A percentile compares a stretch with the other conserved stretches of the same genome.
Evolutionary conservation across 2,888 invertebrate species (phyloP).

Genomic region (Macrosiphum euphorbiae): DNA sequence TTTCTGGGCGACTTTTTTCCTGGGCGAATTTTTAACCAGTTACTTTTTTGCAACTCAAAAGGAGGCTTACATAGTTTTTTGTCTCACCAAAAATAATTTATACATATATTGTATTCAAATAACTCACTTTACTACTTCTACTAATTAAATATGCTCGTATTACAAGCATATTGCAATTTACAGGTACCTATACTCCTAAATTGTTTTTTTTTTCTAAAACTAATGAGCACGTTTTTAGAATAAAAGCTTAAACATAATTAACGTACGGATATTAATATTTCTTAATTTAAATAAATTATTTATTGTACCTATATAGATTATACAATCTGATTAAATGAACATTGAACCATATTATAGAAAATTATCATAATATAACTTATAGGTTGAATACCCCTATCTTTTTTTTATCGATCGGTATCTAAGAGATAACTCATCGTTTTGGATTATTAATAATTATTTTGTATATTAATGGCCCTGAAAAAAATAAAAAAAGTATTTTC

Average conservation of each 20-base stretch:
- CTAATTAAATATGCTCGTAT: not conserved
- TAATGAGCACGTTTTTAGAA: not conserved
- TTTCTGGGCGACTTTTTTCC: too few relatives aligned
- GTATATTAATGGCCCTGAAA: not conserved
- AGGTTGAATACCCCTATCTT: not conserved
- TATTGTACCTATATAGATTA: not conserved
- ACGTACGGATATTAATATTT: not conserved
- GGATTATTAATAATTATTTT: slow-evolving; percentile 14
- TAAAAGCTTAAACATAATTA: not conserved
- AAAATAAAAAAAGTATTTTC: slow-evolving; percentile 31
- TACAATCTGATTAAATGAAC: not conserved
- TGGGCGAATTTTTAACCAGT: too few relatives aligned
- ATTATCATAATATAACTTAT: not conserved
- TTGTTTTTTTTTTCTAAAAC: not conserved
- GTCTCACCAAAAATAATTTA: not conserved
- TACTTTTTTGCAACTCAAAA: not conserved
- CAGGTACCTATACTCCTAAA: not conserved
- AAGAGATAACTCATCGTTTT: not conserved
- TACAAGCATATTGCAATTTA: not conserved
- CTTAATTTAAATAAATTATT: not conserved
- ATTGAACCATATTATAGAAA: not conserved
- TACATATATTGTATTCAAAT: not conserved
- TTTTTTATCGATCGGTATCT: not conserved
- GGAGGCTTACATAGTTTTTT: not conserved
- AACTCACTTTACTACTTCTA: not conserved